phyloP scores from a whole-genome alignment of 2,888 invertebrate genomes.

The Blomia tropicalis region DNA sequence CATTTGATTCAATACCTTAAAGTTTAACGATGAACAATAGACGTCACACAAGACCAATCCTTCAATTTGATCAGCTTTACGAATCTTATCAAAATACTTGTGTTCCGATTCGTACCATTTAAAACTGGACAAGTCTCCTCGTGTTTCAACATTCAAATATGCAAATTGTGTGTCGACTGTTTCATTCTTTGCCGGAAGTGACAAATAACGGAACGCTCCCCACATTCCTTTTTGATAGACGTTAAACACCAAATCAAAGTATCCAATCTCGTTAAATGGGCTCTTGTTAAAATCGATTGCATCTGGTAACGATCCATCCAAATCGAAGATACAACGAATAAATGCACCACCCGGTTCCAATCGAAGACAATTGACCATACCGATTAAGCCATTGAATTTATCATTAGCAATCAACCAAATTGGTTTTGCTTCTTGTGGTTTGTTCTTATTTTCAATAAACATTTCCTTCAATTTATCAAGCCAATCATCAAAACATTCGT shows the following conservation, averaged over 20 bases:
- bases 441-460: slow-evolving; percentile 47
- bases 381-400: slow-evolving; percentile 60
- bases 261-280: slow-evolving; percentile 32
- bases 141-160: slow-evolving; percentile 77
- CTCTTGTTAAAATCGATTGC: slow-evolving; percentile 24
- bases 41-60: slow-evolving; percentile 59
- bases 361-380: slow-evolving; percentile 74
- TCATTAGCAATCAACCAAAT: slow-evolving; percentile 51
- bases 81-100: slow-evolving; percentile 43
- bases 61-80: background rate
- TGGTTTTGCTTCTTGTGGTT: slow-evolving; percentile 34
- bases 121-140: slow-evolving; percentile 82
- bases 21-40: slow-evolving; percentile 85
- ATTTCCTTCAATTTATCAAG: slow-evolving; percentile 60
- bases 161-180: slow-evolving; percentile 55
- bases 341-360: slow-evolving; percentile 66
- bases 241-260: slow-evolving; percentile 66
- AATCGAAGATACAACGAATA: slow-evolving; percentile 45
- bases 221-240: slow-evolving; percentile 55
- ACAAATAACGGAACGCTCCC: slow-evolving; percentile 68
- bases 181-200: slow-evolving; percentile 39
- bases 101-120: slow-evolving; percentile 80
- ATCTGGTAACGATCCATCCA: slow-evolving; percentile 36
- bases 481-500: slow-evolving; percentile 43
- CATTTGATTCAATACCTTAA: slow-evolving; percentile 43